These are phyloP conservation scores for Thymelicus sylvestris DNA, from an alignment of 2,888 invertebrate species.

Conservation along the genomic window DNA sequence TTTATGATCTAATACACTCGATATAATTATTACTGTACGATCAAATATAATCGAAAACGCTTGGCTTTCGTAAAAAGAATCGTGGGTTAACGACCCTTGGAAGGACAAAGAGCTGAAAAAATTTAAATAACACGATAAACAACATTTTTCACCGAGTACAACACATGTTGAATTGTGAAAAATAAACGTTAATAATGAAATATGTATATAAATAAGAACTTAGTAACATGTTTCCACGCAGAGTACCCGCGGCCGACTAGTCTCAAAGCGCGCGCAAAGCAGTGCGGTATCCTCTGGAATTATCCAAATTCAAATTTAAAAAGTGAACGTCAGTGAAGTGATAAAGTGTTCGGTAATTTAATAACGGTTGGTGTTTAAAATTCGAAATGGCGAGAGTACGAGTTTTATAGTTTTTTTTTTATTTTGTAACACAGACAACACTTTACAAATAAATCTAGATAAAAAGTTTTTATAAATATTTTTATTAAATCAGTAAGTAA, in stretches of 20 bases:
- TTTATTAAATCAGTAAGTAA: slow-evolving; percentile 25
- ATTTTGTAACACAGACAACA: slow-evolving; percentile 44
- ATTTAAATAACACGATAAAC: slow-evolving; percentile 23
- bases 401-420: slow-evolving; percentile 55
- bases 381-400: slow-evolving; percentile 71
- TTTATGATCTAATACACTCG: no score
- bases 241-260: slow-evolving; percentile 55
- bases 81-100: slow-evolving; percentile 1
- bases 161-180: slow-evolving; percentile 58
- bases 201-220: slow-evolving; percentile 66
- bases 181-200: slow-evolving; percentile 70
- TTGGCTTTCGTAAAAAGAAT: neutral
- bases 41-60: neutral
- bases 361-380: slow-evolving; percentile 72
- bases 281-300: slow-evolving; percentile 67
- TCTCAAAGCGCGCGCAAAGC: slow-evolving; percentile 62
- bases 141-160: slow-evolving; percentile 53
- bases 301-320: slow-evolving; percentile 48
- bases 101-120: slow-evolving; percentile 37
- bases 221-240: slow-evolving; percentile 54
- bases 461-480: slow-evolving; percentile 32
- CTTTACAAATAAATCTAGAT: slow-evolving; percentile 39
- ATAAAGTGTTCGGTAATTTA: slow-evolving; percentile 60
- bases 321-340: slow-evolving; percentile 70
- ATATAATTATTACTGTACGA: neutral